Evolutionary conservation across 2,797 vertebrate species (phyloP), one percentile per base, ranked within the genome.

Genomic region (Hydrocynus forskahlii): DNA sequence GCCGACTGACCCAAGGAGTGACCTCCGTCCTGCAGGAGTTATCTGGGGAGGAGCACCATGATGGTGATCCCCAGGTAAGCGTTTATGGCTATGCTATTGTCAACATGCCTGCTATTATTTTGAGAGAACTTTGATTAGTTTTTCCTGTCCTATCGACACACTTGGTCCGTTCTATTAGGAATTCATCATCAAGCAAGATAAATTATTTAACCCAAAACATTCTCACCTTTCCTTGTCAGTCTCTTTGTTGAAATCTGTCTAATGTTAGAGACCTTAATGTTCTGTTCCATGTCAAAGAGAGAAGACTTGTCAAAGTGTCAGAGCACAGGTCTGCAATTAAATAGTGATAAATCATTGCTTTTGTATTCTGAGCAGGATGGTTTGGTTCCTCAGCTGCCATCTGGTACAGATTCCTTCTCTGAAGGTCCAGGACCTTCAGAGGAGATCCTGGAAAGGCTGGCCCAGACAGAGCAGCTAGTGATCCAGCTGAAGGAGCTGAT

Each of bases 1-100:
- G 96, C 87, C 96, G 96, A 86, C 92, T 99, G 88, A 95, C 97
- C 86, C 88, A 92, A 80, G 91, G 91, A 19, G 87, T 92, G 75
- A 95, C 86, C 82, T 95, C 92, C 0, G 96, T 98, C 87, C 91
- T 98, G 83, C 96, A 97, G 80, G 97, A 98, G 88, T 92, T 98
- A 80, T 97, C 97, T 25, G 96, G 96, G 84, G 94, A 95, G 88
- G 92, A 93, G 87, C 93, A 79, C 72, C 67, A 77, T 48, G 94
- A 92, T 72, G 67, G 84, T 88, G 83, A 91, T 83, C 55, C 83
- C 81, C 86, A 94, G 91, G 96, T 99, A 86, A 96, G 94, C 81
- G 12, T 21, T 29, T 21, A 35, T 74, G 54, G 17, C 19, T 52
- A n/a, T 7, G 19, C 38, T 19, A 43, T 0, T 66, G 7, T 19